Base-by-base conservation (phyloP, 2,113 vertebrate genomes). In the Corythoichthys intestinalis region DNA sequence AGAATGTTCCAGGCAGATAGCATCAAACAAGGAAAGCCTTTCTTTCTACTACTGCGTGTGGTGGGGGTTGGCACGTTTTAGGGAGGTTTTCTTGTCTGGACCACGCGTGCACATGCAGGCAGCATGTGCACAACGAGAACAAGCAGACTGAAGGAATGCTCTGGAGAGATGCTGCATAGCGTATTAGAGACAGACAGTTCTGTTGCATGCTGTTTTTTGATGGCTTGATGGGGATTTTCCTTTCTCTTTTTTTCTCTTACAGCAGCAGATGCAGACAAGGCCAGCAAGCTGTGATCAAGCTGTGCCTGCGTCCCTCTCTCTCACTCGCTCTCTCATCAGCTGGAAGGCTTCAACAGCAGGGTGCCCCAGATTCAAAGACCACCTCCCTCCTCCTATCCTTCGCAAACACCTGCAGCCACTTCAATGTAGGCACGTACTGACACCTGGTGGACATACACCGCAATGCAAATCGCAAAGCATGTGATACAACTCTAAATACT, bases 261-360 rank as follows among this genome's bases (percentile, higher is more conserved):
- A 76, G 79, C 75, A 83, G 87, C 83, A 6, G 86, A 73, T 79
- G 75, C 83, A 82, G 81, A 88, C 72, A 78, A 86, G 84, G 83
- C 82, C 83, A 86, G 83, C 65, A 80, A 87, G 83, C 81, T 85
- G 87, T 85, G 84, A 90, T 88, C 80, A 86, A 86, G 85, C 77
- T 60, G 67, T 72, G 81, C 80, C 85, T 88, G 84, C 77, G 83
- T 85, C 67, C 70, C 73, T 68, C 58, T 54, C 66, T 63, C 73
- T 69, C 64, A 63, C 68, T 57, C 76, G 61, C 75, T 69, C 76
- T 68, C 77, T 75, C 80, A 87, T 88, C 87, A 88, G 85, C 90
- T 89, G 87, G 79, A 86, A 83, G 76, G 78, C 79, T 85, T 83
- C 80, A 83, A 68, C 81, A 88, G 87, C 82, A 86, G 83, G 79